A percentile compares a stretch with the other conserved stretches of the same genome.
Evolutionary conservation across 2,888 invertebrate genomes (phyloP).

Genomic region (Tenthredo mesomela): DNA sequence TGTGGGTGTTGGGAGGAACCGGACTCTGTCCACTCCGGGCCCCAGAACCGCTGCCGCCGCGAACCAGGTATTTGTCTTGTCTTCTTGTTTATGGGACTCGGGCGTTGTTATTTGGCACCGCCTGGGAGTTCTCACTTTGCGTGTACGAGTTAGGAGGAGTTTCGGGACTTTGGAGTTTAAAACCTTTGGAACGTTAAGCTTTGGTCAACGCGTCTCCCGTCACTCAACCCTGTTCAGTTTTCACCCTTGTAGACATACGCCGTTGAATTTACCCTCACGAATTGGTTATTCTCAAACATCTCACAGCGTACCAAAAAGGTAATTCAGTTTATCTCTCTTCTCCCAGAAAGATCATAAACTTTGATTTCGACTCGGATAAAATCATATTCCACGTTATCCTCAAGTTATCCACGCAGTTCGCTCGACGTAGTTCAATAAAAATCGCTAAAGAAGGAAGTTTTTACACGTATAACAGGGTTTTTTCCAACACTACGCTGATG

Average conservation of each 20-base stretch:
- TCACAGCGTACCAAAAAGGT: not conserved
- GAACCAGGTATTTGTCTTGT: slow-evolving; percentile 77
- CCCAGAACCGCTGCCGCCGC: slow-evolving; percentile 72
- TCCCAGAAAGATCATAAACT: not conserved
- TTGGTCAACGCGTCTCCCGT: slow-evolving; percentile 38
- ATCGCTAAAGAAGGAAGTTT: not conserved
- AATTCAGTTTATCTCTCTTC: not conserved
- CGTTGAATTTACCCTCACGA: not conserved
- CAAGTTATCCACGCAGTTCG: not conserved
- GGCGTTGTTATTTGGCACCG: slow-evolving; percentile 78
- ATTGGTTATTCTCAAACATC: not conserved
- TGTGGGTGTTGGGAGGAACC: slow-evolving; percentile 71
- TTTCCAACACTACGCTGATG: not conserved
- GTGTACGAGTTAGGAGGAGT: slow-evolving; percentile 45
- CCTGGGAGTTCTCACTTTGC: slow-evolving; percentile 72
- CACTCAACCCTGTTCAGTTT: slow-evolving; percentile 19
- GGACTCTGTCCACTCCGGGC: slow-evolving; percentile 77
- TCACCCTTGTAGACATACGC: not conserved
- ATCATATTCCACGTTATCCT: not conserved
- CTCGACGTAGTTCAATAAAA: not conserved
- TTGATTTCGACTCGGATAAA: not conserved
- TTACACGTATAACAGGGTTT: not conserved
- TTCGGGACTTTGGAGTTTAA: slow-evolving; percentile 43
- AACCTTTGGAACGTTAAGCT: slow-evolving; percentile 34
- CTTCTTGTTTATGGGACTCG: slow-evolving; percentile 78